Evolutionary conservation across 2,888 invertebrate genomes (phyloP).

Genomic region (Trissoscelio sp.): DNA sequence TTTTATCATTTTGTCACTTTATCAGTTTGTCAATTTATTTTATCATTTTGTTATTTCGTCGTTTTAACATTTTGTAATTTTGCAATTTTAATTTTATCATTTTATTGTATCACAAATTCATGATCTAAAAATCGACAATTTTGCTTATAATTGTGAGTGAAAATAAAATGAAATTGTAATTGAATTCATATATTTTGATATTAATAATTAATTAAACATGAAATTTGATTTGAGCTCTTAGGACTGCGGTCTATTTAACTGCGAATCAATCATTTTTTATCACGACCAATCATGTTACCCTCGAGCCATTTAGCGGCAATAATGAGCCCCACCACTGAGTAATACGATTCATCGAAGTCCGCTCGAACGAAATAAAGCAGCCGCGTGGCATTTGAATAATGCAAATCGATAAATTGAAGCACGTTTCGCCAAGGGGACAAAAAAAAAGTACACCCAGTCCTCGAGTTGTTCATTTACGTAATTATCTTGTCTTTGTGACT

Average conservation of each 20-base stretch:
- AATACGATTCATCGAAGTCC: conserved; percentile 40
- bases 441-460: conserved; percentile 48
- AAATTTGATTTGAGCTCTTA: not conserved
- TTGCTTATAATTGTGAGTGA: too few species aligned
- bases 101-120: too few species aligned
- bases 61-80: too few species aligned
- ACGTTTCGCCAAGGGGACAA: conserved; percentile 11
- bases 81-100: too few species aligned
- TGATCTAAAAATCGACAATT: too few species aligned
- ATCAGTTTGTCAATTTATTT: too few species aligned
- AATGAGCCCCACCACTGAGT: conserved; percentile 13
- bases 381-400: conserved; percentile 46
- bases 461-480: conserved; percentile 74
- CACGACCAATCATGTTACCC: conserved; percentile 25
- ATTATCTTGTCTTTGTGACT: conserved; percentile 73
- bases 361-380: conserved; percentile 46
- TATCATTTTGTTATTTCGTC: too few species aligned
- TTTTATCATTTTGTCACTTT: too few species aligned
- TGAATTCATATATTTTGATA: too few species aligned
- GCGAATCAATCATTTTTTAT: not conserved
- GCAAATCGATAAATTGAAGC: conserved; percentile 57
- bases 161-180: not conserved
- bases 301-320: conserved; percentile 17
- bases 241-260: not conserved
- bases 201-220: not conserved